phyloP scores from a whole-genome alignment of 2,888 invertebrate genomes.

The Drosophila aldrichi region DNA sequence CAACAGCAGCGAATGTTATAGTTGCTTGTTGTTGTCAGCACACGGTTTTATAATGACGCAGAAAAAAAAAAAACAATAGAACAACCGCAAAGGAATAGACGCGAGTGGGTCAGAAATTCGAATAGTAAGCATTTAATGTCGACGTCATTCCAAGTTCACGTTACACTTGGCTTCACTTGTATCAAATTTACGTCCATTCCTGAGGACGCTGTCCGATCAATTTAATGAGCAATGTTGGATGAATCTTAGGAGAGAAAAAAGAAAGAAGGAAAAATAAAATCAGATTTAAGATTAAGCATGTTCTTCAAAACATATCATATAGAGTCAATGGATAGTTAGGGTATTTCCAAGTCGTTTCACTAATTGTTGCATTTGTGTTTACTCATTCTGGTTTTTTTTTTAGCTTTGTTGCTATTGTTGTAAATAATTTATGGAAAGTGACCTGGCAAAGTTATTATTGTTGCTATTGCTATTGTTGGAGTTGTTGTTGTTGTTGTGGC shows the following conservation, averaged over 20 bases:
- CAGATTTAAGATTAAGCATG: too few relatives aligned
- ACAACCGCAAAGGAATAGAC: constrained; percentile 17
- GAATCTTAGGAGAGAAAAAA: neutral
- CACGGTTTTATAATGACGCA: constrained; percentile 22
- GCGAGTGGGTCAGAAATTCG: constrained; percentile 9
- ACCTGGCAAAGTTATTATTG: constrained; percentile 14
- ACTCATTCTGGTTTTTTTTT: neutral
- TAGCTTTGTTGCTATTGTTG: neutral
- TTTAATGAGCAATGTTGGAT: neutral
- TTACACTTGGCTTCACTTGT: neutral
- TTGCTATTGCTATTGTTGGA: neutral
- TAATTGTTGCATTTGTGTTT: neutral
- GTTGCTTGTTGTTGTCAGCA: constrained; percentile 8
- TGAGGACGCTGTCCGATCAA: neutral
- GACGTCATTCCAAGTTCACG: constrained; percentile 13
- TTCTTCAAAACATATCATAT: neutral
- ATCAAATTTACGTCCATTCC: neutral
- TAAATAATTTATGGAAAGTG: constrained; percentile 2
- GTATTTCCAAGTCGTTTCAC: neutral
- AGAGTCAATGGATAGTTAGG: neutral
- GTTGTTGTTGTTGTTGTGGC: constrained; percentile 1
- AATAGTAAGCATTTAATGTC: constrained; percentile 17
- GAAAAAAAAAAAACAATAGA: constrained; percentile 25
- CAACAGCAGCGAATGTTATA: constrained; percentile 19
- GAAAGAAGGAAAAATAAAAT: neutral